These are phyloP conservation scores for Maniola jurtina DNA, from an alignment of 1,140 invertebrate species.

Conservation along the genomic window DNA sequence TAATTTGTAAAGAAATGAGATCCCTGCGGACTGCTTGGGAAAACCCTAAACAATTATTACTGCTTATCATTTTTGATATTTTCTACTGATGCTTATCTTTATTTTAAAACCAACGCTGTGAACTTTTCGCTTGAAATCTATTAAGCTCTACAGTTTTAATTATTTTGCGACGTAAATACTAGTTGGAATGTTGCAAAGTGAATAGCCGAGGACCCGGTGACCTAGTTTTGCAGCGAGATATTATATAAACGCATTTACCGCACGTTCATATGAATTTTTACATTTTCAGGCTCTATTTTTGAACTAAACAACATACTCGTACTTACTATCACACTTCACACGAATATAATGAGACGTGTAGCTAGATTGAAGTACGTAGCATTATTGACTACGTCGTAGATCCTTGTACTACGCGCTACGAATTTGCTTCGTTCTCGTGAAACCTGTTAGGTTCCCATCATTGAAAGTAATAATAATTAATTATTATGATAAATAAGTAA, in stretches of 20 bases:
- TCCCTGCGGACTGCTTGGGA: too few relatives aligned
- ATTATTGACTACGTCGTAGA: too few relatives aligned
- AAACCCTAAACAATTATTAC: not conserved
- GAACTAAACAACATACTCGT: not conserved
- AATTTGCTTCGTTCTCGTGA: not conserved
- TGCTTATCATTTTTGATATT: constrained; percentile 1
- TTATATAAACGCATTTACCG: not conserved
- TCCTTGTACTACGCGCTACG: too few relatives aligned
- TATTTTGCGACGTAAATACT: constrained; percentile 20
- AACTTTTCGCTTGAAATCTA: not conserved
- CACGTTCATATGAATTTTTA: not conserved
- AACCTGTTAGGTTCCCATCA: not conserved
- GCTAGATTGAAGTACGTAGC: too few relatives aligned
- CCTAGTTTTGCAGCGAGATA: constrained; percentile 6
- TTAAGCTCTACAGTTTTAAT: constrained; percentile 23
- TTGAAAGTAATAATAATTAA: too few relatives aligned
- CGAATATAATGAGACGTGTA: too few relatives aligned
- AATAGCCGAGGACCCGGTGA: constrained; percentile 18
- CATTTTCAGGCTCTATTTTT: not conserved
- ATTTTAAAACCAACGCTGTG: constrained; percentile 4
- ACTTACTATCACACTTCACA: too few relatives aligned
- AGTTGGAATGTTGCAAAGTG: not conserved
- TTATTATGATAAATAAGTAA: too few relatives aligned
- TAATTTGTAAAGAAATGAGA: too few relatives aligned
- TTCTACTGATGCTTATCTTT: too few relatives aligned